These are phyloP conservation scores for Himalopsyche kuldschensis DNA, from an alignment of 2,888 invertebrate genomes.

Conservation along the genomic window DNA sequence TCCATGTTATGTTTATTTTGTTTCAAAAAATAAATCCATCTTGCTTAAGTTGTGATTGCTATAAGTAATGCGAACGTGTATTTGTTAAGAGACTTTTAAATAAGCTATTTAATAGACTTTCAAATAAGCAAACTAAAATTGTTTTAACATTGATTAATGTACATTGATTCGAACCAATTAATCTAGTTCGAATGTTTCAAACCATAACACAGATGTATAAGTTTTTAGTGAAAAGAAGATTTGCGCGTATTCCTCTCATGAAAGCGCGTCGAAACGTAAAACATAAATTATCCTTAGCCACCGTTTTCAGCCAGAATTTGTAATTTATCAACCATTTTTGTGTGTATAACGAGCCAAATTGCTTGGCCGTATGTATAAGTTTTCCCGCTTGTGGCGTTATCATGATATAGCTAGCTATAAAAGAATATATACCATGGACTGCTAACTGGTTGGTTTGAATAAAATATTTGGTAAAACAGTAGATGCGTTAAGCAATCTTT, in stretches of 20 bases:
- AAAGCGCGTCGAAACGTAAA: not conserved
- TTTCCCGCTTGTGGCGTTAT: not conserved
- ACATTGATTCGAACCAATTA: too few relatives aligned
- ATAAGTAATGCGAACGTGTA: too few relatives aligned
- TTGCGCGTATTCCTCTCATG: not conserved
- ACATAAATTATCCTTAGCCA: constrained; percentile 17
- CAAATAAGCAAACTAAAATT: too few relatives aligned
- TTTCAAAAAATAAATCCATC: too few relatives aligned
- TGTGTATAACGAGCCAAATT: constrained; percentile 29
- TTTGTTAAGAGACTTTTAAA: too few relatives aligned
- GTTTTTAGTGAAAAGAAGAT: not conserved
- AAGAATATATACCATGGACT: not conserved
- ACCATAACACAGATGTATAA: not conserved
- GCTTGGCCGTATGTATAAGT: constrained; percentile 21
- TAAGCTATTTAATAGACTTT: too few relatives aligned
- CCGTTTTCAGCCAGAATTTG: constrained; percentile 17
- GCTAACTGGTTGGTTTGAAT: not conserved
- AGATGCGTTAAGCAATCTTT: too few relatives aligned
- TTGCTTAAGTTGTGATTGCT: too few relatives aligned
- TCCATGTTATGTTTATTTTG: too few relatives aligned
- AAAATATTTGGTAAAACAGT: not conserved
- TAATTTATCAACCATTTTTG: constrained; percentile 30
- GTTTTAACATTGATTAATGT: too few relatives aligned
- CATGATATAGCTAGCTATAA: not conserved
- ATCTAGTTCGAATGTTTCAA: not conserved